Conservation (phyloP, 2,113 vertebrate species). For the Taurulus bubalis region DNA sequence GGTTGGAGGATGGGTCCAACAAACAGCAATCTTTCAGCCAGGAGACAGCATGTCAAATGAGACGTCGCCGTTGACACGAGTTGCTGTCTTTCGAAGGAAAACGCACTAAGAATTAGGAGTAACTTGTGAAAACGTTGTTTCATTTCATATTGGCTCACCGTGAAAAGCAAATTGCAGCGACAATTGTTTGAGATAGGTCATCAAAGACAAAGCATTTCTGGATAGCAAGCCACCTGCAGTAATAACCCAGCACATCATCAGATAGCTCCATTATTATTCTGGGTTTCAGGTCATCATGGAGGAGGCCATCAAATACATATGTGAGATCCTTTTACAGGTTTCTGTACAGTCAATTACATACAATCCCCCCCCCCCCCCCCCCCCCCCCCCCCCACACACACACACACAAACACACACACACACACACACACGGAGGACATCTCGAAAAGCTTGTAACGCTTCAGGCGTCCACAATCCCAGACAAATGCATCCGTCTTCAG, state of each 20-base stretch:
- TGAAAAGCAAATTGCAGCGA: neutral
- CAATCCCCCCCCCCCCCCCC: no score
- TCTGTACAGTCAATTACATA: neutral
- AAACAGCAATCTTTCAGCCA: no score
- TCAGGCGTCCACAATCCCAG: constrained; percentile 16
- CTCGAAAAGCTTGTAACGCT: constrained; percentile 24
- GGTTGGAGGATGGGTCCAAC: no score
- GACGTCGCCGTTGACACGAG: no score
- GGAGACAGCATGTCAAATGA: no score
- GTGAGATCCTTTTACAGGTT: neutral
- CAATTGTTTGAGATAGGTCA: neutral
- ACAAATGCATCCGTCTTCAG: constrained; percentile 14
- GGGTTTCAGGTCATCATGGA: neutral
- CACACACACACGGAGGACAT: constrained; percentile 13
- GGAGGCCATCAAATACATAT: neutral
- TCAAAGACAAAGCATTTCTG: neutral
- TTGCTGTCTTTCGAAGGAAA: no score
- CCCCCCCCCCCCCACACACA: neutral
- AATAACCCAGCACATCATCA: neutral
- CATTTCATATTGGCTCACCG: neutral
- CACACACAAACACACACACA: constrained; percentile 14
- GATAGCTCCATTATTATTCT: neutral
- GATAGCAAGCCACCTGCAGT: neutral
- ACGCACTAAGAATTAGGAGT: no score
- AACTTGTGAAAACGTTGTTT: neutral